Percentiles rank a stretch among this genome's conserved stretches.
phyloP scores from a whole-genome alignment of 2,888 invertebrate species.

The Chymomyza fuscimana region DNA sequence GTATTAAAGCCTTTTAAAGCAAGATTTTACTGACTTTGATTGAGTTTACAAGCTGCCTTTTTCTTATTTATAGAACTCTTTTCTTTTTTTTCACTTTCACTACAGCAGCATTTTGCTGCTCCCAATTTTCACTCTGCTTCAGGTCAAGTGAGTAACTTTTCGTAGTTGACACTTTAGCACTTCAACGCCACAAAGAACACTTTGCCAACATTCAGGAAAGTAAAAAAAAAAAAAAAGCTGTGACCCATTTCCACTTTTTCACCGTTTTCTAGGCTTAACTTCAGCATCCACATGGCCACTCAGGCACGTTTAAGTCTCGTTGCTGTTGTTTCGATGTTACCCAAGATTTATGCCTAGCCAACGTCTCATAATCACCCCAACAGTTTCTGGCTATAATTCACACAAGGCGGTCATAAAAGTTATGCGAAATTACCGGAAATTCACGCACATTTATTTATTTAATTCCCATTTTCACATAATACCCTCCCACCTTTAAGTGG shows the following conservation, averaged over 20 bases:
- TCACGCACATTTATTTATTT: conserved; percentile 11
- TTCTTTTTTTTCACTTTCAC: neutral
- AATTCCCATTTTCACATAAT: neutral
- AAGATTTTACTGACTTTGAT: neutral
- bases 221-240: neutral
- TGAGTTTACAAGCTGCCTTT: neutral
- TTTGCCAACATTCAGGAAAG: neutral
- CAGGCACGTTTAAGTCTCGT: conserved; percentile 9
- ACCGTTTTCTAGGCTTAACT: neutral
- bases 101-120: neutral
- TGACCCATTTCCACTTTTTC: conserved; percentile 20
- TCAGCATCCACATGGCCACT: conserved; percentile 4
- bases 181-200: neutral
- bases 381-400: neutral
- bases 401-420: conserved; percentile 8
- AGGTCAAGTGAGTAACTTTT: conserved; percentile 44
- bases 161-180: neutral
- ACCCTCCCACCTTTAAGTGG: conserved; percentile 10
- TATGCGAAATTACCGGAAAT: conserved; percentile 25
- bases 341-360: conserved; percentile 14
- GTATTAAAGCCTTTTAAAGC: neutral
- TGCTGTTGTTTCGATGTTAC: neutral
- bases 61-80: neutral
- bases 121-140: conserved; percentile 7
- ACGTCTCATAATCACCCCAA: conserved; percentile 1